Evolutionary conservation across 2,113 vertebrate species (phyloP).

Genomic region (Sebastes fasciatus): DNA sequence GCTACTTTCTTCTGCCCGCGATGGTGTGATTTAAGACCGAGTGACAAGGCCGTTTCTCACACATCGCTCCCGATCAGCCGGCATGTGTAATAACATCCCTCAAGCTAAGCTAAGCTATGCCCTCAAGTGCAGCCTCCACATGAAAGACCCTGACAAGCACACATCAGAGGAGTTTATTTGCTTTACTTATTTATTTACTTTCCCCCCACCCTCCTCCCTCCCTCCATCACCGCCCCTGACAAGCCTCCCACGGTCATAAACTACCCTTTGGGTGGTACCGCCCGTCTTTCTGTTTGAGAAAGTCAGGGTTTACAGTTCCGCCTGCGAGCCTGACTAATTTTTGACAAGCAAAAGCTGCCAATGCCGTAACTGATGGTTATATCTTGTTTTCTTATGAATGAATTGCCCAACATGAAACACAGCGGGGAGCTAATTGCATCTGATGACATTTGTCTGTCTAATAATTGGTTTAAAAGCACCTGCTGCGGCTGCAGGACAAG

Average conservation of each 20-base stretch:
- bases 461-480: constrained; percentile 78
- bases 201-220: constrained; percentile 9
- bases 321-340: constrained; percentile 18
- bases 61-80: constrained; percentile 77
- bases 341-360: constrained; percentile 25
- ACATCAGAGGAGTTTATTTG: constrained; percentile 77
- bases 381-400: constrained; percentile 54
- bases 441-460: constrained; percentile 72
- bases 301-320: constrained; percentile 34
- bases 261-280: constrained; percentile 46
- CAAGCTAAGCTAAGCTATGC: constrained; percentile 79
- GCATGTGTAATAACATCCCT: constrained; percentile 79
- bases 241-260: constrained; percentile 71
- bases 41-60: constrained; percentile 79
- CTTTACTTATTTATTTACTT: constrained; percentile 75
- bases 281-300: constrained; percentile 40
- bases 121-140: constrained; percentile 78
- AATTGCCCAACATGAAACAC: constrained; percentile 52
- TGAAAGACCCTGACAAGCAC: constrained; percentile 78
- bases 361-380: constrained; percentile 13
- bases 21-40: constrained; percentile 74
- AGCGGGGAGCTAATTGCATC: constrained; percentile 74
- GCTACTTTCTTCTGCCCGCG: constrained; percentile 44
- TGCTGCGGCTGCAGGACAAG: constrained; percentile 62
- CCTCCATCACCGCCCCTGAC: constrained; percentile 40